Percentiles rank a stretch among this genome's conserved stretches.
These are phyloP conservation scores for Amphiura filiformis DNA, from an alignment of 35 echinoderm and acorn worm species.

Conservation along the genomic window DNA sequence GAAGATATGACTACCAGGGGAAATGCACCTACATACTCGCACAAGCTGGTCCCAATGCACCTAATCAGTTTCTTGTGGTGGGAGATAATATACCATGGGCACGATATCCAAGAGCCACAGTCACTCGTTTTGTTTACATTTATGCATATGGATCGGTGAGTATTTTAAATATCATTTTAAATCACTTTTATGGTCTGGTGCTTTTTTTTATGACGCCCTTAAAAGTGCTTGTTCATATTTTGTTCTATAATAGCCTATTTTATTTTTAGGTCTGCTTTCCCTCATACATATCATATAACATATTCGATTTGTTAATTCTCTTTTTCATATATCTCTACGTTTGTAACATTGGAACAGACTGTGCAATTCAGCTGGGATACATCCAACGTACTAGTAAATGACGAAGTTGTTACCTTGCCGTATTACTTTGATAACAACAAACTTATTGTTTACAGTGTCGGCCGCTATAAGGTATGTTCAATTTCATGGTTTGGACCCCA, in stretches of 20 bases:
- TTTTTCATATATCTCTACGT: too few species aligned
- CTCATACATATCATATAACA: too few species aligned
- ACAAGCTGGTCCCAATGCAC: not conserved
- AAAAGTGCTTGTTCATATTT: too few species aligned
- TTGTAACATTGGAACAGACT: not conserved
- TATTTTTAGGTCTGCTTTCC: too few species aligned
- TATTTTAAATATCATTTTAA: too few species aligned
- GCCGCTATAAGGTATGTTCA: not conserved
- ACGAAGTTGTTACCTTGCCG: not conserved
- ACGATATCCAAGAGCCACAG: not conserved
- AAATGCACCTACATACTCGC: conserved; percentile 59
- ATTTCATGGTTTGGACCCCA: too few species aligned
- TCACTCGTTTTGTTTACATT: not conserved
- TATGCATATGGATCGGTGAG: not conserved
- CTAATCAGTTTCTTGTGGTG: not conserved
- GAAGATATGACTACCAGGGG: conserved; percentile 63
- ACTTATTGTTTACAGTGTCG: not conserved
- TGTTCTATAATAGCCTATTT: too few species aligned
- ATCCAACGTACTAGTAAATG: not conserved
- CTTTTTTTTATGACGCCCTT: too few species aligned
- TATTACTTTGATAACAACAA: not conserved
- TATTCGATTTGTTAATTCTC: too few species aligned
- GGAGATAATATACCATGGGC: not conserved
- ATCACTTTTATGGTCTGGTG: too few species aligned
- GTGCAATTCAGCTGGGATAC: not conserved